These are phyloP conservation scores for Zoanthus gigantus DNA, from an alignment of 92 coral and sea anemone species.

Conservation along the genomic window DNA sequence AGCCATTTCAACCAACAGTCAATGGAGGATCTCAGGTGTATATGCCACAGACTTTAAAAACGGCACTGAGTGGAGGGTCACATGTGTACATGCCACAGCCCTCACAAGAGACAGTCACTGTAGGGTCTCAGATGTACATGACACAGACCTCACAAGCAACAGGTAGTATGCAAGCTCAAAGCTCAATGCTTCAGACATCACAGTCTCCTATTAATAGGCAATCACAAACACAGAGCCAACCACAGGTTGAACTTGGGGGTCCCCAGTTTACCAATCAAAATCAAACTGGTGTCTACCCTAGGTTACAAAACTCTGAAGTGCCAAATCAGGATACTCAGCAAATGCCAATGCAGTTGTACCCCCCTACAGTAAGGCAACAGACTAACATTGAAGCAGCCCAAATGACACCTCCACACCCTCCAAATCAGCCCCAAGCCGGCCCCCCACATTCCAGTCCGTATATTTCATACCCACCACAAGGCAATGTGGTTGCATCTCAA, in stretches of 20 bases:
- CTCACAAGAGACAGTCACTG: background rate
- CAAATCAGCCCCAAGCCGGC: conserved; percentile 1
- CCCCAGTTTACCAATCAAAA: background rate
- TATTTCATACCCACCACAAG: conserved; percentile 28
- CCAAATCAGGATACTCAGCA: conserved; percentile 1
- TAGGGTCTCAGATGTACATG: conserved; percentile 17
- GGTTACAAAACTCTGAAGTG: conserved; percentile 12
- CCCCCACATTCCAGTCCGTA: conserved; percentile 16
- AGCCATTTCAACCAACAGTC: background rate
- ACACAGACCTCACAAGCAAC: conserved; percentile 23
- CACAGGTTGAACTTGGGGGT: conserved; percentile 14
- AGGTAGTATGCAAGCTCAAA: background rate
- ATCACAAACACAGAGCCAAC: conserved; percentile 37
- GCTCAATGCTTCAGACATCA: background rate
- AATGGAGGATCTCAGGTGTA: background rate
- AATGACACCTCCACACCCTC: conserved; percentile 19
- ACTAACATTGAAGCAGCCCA: background rate
- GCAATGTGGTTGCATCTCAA: conserved; percentile 1
- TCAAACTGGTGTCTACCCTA: conserved; percentile 20
- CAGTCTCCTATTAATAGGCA: conserved; percentile 18
- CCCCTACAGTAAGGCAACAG: conserved; percentile 16
- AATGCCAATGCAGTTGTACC: conserved; percentile 6
- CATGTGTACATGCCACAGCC: background rate
- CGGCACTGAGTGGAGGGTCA: background rate
- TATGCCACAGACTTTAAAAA: background rate